A percentile compares a stretch with the other conserved stretches of the same genome.
These are phyloP conservation scores for Drosophila paulistorum DNA, from an alignment of 1,140 invertebrate genomes.

Conservation along the genomic window DNA sequence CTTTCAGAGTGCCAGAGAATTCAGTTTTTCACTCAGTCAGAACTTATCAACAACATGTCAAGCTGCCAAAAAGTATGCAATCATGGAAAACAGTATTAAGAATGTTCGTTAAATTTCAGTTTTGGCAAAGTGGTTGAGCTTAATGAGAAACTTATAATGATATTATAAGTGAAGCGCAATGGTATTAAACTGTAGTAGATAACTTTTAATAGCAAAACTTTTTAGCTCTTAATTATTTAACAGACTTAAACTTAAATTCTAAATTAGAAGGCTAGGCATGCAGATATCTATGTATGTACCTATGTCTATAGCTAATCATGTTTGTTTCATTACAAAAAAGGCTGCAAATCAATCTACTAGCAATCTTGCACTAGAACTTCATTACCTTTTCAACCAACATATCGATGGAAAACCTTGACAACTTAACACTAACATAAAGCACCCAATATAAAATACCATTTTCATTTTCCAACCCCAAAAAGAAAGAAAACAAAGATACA, in stretches of 20 bases:
- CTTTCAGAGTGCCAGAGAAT: background rate
- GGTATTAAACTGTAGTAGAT: too few species aligned
- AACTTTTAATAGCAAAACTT: too few species aligned
- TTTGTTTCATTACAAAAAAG: background rate
- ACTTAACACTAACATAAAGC: constrained; percentile 42
- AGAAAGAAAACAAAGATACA: constrained; percentile 34
- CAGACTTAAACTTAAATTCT: too few species aligned
- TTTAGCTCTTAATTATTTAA: too few species aligned
- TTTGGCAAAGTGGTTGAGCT: constrained; percentile 15
- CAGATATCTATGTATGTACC: too few species aligned
- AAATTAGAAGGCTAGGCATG: too few species aligned
- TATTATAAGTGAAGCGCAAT: background rate
- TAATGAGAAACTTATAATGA: constrained; percentile 15
- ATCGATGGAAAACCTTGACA: constrained; percentile 30
- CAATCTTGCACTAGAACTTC: background rate
- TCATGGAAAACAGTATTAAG: constrained; percentile 14
- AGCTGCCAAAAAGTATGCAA: constrained; percentile 56
- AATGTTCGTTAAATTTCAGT: constrained; percentile 7
- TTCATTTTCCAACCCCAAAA: constrained; percentile 33
- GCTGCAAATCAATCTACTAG: background rate
- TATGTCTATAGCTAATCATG: too few species aligned
- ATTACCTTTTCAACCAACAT: background rate
- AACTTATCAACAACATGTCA: constrained; percentile 63
- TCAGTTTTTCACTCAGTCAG: constrained; percentile 15
- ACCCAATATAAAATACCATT: constrained; percentile 48